Base-by-base conservation (phyloP, 30 jellyfish, hydroid and myxozoan species). In the Aurelia coerulea region DNA sequence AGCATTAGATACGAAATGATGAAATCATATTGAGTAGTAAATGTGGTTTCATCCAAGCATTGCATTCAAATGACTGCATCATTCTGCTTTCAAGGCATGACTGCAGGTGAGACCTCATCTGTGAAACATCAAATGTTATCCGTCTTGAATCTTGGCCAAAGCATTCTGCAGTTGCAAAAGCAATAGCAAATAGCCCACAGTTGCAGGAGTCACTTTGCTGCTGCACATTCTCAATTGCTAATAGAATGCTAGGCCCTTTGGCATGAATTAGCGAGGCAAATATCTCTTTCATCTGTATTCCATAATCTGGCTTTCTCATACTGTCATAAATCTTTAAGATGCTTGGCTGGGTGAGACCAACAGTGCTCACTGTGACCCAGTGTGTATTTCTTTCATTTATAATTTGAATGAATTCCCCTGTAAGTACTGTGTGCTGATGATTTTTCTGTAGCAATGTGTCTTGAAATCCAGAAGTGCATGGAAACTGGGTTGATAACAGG, bases 131-230 rank as follows among this genome's bases (percentile, higher is more conserved):
- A 77, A 53, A 77, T 53, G 7, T 32, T 18, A 77, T 17, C 31
- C 88, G 17, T 46, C 88, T 77, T 60, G 88, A 79, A 62, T 77
- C 77, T 60, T 77, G 63, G n/a, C 59, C 80, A 60, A n/a, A 77
- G 78, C 88, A 77, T n/a, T 52, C 29, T 16, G 79, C 31, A 17
- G 78, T 60, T 17, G 88, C 68, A 58, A 58, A 58, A 18, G 68
- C 68, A 58, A 58, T 58, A 9, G 68, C 29, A 58, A 58, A 58
- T 15, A 58, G 29, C 18, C 68, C 68, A 58, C 68, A 58, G 29
- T 18, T 58, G 29, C 29, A 18, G 29, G 29, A 58, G 29, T 13
- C 68, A 13, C 29, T 13, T 58, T 58, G 68, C 68, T 58, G 18
- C 29, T 58, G 68, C 4, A 58, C 68, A 58, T 58, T 18, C 29